These are phyloP conservation scores for Anomalospiza imberbis DNA, from an alignment of 2,797 vertebrate genomes.

Conservation along the genomic window DNA sequence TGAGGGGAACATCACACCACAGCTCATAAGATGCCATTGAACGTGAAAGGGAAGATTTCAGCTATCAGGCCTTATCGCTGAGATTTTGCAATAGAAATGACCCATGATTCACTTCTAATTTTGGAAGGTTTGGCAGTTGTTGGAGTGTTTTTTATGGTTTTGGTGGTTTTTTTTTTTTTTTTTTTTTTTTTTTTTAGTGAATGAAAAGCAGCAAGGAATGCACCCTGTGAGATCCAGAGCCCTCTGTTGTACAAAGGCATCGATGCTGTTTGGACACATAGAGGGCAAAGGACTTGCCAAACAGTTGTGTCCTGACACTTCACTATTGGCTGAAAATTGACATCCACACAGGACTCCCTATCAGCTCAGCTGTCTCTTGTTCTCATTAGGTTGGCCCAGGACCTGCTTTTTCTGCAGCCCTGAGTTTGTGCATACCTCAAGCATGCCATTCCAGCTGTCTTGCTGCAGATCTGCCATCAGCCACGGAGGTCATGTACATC, in stretches of 20 bases:
- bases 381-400: constrained; percentile 15
- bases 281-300: constrained; percentile 64
- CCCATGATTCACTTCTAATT: constrained; percentile 34
- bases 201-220: neutral
- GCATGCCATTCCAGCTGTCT: neutral
- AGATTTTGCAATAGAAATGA: constrained; percentile 40
- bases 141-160: neutral
- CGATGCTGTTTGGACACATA: neutral
- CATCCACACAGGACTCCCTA: neutral
- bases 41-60: neutral
- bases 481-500: neutral
- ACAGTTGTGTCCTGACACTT: constrained; percentile 48
- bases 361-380: constrained; percentile 33
- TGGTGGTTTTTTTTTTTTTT: neutral
- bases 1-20: constrained; percentile 25
- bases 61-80: neutral
- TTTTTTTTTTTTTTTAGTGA: neutral
- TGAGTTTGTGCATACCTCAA: neutral
- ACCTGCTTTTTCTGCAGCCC: neutral
- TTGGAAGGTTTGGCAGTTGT: neutral
- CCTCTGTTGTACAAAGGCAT: neutral
- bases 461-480: constrained; percentile 10
- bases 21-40: constrained; percentile 39
- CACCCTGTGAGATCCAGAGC: neutral
- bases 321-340: constrained; percentile 37